These are phyloP conservation scores for Lamproptera curius DNA, from an alignment of 2,888 invertebrate genomes.

Conservation along the genomic window DNA sequence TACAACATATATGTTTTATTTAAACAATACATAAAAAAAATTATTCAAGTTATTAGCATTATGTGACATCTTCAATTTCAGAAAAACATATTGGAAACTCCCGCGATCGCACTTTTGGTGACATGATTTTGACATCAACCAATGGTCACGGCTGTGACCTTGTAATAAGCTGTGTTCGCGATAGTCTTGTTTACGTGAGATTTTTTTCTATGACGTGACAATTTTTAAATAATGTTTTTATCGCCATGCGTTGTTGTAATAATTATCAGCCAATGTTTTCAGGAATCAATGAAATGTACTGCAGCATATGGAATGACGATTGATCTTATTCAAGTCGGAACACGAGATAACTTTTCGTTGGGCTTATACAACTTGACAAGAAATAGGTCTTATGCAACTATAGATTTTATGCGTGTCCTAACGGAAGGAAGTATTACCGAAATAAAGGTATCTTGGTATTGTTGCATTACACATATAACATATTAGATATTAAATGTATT, in stretches of 20 bases:
- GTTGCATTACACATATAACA: too few relatives aligned
- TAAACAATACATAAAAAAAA: too few relatives aligned
- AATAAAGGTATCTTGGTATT: conserved; percentile 22
- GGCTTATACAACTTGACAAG: conserved; percentile 25
- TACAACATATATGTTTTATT: too few relatives aligned
- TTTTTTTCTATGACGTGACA: background rate
- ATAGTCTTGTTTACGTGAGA: conserved; percentile 47
- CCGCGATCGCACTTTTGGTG: conserved; percentile 42
- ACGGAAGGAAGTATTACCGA: conserved; percentile 17
- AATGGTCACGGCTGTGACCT: conserved; percentile 44
- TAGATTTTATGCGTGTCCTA: conserved; percentile 23
- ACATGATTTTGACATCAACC: conserved; percentile 41
- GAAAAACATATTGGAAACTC: conserved; percentile 50
- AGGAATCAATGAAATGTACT: conserved; percentile 26
- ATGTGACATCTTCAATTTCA: too few relatives aligned
- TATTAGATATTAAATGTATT: too few relatives aligned
- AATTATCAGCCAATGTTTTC: background rate
- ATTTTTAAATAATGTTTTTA: too few relatives aligned
- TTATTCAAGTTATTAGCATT: too few relatives aligned
- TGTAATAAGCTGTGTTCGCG: conserved; percentile 40
- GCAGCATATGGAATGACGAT: conserved; percentile 16
- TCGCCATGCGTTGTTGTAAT: too few relatives aligned
- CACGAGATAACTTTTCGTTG: conserved; percentile 25
- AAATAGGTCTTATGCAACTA: conserved; percentile 21
- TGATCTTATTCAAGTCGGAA: conserved; percentile 24